Base-by-base conservation (phyloP, 2,113 vertebrate species). In the Bos javanicus region DNA sequence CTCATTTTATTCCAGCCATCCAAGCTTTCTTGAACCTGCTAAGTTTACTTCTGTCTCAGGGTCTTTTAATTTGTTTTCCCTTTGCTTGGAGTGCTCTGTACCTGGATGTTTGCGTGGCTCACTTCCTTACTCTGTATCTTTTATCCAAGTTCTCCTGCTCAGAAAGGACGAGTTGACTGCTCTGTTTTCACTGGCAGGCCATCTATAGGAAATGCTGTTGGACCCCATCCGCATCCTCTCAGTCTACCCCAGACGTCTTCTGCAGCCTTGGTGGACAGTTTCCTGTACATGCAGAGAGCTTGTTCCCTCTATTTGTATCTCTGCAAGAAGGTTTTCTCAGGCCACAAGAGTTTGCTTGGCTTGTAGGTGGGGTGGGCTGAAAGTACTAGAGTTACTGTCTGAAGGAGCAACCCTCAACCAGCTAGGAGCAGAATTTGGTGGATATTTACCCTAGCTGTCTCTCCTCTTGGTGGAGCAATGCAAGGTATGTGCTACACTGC, bases 151-250 rank as follows among this genome's bases (percentile, higher is more conserved):
- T 92, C 36, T 82, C 16, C 8, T 88, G 16, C 26, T 83, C 26
- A 71, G 19, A 71, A 62, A 90, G 46, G 13, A 71, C 3, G 50
- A 54, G 23, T 57, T 74, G 33, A 46, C 1, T 3, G 33, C 0
- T 4, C 8, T 84, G 2, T 85, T 13, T 46, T 87, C 89, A 92
- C 74, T 56, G 56, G 15, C n/a, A 85, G 36, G 48, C 7, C 30
- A 25, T 17, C 46, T 67, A 3, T 33, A 60, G 57, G 74, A 94
- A 88, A 67, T 56, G 7, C 43, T 86, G 1, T 46, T 94, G 23
- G 6, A 48, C 0, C 1, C 16, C 1, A 83, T 17, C 7, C 0
- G 1, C 8, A 9, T 57, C 57, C 80, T 88, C 2, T 88, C 11
- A 50, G 26, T 15, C 26, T 39, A 46, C 28, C 5, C 39, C 7